Percentiles rank a stretch among this genome's conserved stretches.
Conservation (phyloP, 2,888 invertebrate genomes). For the Drosophila siamana region DNA sequence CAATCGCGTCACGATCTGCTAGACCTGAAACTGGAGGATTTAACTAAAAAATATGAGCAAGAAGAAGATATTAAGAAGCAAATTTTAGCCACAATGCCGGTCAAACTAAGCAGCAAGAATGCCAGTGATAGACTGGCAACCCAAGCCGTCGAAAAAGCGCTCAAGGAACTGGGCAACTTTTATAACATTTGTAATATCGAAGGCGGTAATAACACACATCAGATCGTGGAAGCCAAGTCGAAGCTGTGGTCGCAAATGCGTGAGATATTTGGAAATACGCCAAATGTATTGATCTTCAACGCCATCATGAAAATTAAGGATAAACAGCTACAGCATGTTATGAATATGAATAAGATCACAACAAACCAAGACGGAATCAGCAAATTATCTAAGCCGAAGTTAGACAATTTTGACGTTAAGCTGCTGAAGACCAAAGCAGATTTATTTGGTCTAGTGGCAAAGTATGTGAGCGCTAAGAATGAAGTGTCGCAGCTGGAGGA, state of each 20-base stretch:
- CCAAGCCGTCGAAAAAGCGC: constrained; percentile 72
- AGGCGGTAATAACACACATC: constrained; percentile 35
- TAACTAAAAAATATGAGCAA: constrained; percentile 64
- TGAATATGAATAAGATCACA: constrained; percentile 69
- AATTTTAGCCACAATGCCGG: constrained; percentile 79
- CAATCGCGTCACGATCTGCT: constrained; percentile 73
- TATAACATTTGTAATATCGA: constrained; percentile 71
- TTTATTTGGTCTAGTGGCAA: constrained; percentile 78
- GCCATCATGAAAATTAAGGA: constrained; percentile 81
- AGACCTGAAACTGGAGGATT: constrained; percentile 71
- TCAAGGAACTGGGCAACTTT: constrained; percentile 78
- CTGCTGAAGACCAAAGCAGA: constrained; percentile 79
- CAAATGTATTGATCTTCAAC: constrained; percentile 81
- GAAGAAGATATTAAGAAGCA: constrained; percentile 71
- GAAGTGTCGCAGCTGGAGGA: constrained; percentile 72
- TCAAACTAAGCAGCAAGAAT: constrained; percentile 74
- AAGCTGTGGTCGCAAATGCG: constrained; percentile 82
- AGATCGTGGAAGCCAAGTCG: constrained; percentile 71
- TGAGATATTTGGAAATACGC: constrained; percentile 77
- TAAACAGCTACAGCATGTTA: constrained; percentile 82
- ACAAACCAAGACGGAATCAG: constrained; percentile 16
- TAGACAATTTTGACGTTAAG: constrained; percentile 76
- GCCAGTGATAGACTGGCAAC: constrained; percentile 76
- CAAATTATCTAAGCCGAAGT: constrained; percentile 47
- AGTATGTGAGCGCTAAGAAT: constrained; percentile 68